Conservation (phyloP, 1,140 invertebrate genomes). For the Probaryconus sp. region DNA sequence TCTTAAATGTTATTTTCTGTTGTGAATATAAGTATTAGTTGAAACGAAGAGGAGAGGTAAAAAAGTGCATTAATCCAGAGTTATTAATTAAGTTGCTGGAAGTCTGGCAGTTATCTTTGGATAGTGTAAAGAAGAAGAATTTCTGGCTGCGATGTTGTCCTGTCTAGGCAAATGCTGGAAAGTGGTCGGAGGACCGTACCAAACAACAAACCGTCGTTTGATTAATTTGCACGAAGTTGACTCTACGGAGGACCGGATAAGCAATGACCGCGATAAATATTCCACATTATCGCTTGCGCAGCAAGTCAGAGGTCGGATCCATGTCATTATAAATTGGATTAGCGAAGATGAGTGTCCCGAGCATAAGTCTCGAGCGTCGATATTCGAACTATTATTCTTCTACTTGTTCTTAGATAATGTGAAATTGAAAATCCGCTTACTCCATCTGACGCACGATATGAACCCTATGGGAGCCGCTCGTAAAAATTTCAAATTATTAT, state of each 20-base stretch:
- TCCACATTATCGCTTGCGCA: constrained; percentile 56
- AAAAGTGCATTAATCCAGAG: too few relatives aligned
- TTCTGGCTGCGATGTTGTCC: not conserved
- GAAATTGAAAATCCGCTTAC: constrained; percentile 63
- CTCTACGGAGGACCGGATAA: constrained; percentile 57
- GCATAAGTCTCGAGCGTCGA: constrained; percentile 45
- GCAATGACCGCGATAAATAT: constrained; percentile 63
- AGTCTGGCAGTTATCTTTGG: too few relatives aligned
- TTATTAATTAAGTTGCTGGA: too few relatives aligned
- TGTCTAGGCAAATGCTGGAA: too few relatives aligned
- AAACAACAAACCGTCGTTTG: constrained; percentile 48
- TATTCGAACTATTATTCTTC: constrained; percentile 61
- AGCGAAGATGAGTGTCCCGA: constrained; percentile 57
- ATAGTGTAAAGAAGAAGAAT: constrained; percentile 1
- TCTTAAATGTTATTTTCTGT: too few relatives aligned
- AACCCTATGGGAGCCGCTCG: constrained; percentile 3
- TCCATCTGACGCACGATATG: constrained; percentile 12
- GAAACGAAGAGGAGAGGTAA: too few relatives aligned
- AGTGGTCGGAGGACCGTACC: constrained; percentile 3
- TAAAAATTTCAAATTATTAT: too few relatives aligned
- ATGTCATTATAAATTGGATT: constrained; percentile 63
- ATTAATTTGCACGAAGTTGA: constrained; percentile 56
- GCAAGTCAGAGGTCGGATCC: constrained; percentile 51
- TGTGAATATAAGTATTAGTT: too few relatives aligned
- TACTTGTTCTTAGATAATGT: constrained; percentile 54